Percentiles rank a stretch among this genome's conserved stretches.
phyloP scores from a whole-genome alignment of 2,797 vertebrate species.

The Artibeus jamaicensis region DNA sequence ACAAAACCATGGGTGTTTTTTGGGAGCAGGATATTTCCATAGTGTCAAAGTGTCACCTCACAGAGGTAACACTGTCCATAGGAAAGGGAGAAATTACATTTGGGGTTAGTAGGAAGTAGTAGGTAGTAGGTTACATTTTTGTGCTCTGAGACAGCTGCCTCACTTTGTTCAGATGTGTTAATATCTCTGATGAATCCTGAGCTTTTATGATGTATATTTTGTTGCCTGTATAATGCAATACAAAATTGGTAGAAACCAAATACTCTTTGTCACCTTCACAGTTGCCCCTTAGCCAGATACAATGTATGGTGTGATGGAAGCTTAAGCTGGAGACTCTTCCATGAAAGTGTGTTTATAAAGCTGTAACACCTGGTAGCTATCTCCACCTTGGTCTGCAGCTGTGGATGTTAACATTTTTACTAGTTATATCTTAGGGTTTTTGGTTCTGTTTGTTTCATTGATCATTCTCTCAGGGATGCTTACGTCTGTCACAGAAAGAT shows the following conservation, averaged over 20 bases:
- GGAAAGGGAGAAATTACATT: neutral
- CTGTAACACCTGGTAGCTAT: neutral
- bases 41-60: neutral
- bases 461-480: neutral
- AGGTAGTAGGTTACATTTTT: too few relatives aligned
- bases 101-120: neutral
- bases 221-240: neutral
- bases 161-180: neutral
- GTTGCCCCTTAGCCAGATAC: neutral
- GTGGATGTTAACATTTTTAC: neutral
- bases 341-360: neutral
- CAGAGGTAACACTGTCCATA: neutral
- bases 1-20: neutral
- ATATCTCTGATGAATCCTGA: neutral
- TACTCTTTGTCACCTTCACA: neutral
- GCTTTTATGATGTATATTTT: neutral
- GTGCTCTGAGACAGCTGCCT: neutral
- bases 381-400: neutral
- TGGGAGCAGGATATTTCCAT: neutral
- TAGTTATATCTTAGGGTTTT: neutral
- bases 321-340: neutral
- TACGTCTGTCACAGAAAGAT: neutral
- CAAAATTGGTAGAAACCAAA: neutral
- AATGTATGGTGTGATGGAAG: neutral
- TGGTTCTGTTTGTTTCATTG: constrained; percentile 14